Percentiles rank a stretch among this genome's conserved stretches.
These are phyloP conservation scores for Steromphala cineraria DNA, from an alignment of 2,888 invertebrate genomes.

Conservation along the genomic window DNA sequence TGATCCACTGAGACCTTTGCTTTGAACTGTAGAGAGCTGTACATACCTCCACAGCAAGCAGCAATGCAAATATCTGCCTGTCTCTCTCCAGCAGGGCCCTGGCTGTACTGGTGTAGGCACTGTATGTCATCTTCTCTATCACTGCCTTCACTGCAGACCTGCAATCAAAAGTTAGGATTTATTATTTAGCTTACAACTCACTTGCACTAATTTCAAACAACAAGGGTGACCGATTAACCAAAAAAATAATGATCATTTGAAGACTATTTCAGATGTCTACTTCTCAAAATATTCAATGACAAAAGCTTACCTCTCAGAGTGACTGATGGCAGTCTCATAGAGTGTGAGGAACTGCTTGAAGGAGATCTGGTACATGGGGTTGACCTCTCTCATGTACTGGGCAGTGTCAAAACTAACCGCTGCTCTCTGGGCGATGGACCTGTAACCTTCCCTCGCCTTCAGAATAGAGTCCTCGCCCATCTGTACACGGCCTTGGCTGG, in stretches of 20 bases:
- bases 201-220: no score
- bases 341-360: conserved; percentile 68
- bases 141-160: conserved; percentile 71
- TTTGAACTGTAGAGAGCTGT: background rate
- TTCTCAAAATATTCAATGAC: background rate
- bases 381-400: conserved; percentile 72
- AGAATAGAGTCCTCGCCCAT: conserved; percentile 62
- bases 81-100: conserved; percentile 69
- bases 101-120: conserved; percentile 63
- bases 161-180: background rate
- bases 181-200: background rate
- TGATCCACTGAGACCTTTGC: no score
- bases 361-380: conserved; percentile 71
- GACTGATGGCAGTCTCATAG: conserved; percentile 71
- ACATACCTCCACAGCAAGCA: conserved; percentile 71
- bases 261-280: no score
- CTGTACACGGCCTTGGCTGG: conserved; percentile 69
- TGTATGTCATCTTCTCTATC: conserved; percentile 70
- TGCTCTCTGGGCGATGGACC: conserved; percentile 71
- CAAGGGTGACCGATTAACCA: no score
- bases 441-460: conserved; percentile 70
- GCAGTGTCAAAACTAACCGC: conserved; percentile 73
- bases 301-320: conserved; percentile 73
- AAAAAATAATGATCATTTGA: no score
- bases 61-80: conserved; percentile 66